phyloP scores from a whole-genome alignment of 1,140 invertebrate species.

The Bombus pascuorum region DNA sequence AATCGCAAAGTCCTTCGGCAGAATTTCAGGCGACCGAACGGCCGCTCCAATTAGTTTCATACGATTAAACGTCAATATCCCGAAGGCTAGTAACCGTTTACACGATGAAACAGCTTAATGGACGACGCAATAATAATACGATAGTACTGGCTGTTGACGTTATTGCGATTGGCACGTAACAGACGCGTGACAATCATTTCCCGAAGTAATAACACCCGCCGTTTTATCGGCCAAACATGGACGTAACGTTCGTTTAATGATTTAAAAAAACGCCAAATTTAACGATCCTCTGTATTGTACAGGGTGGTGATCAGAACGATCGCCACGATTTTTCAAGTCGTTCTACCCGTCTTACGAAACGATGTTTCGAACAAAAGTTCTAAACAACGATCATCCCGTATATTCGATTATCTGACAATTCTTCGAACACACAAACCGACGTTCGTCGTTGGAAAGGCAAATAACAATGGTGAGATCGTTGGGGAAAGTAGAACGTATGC shows the following conservation, averaged over 20 bases:
- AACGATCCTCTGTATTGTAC: not conserved
- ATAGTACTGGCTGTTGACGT: not conserved
- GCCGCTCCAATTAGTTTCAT: conserved; percentile 30
- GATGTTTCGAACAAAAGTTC: no score
- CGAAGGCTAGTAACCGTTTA: conserved; percentile 9
- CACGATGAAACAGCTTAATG: conserved; percentile 33
- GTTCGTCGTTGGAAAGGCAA: no score
- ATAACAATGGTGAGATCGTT: no score
- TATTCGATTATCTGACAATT: no score
- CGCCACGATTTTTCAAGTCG: not conserved
- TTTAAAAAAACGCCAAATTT: not conserved
- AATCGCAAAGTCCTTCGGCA: not conserved
- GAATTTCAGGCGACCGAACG: conserved; percentile 13
- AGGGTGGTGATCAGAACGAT: not conserved
- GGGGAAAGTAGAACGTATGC: not conserved
- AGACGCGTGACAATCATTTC: conserved; percentile 25
- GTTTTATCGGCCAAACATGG: not conserved
- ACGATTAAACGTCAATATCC: conserved; percentile 45
- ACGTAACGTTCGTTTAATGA: not conserved
- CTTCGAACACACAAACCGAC: no score
- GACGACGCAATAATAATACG: conserved; percentile 26
- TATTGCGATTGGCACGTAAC: conserved; percentile 37
- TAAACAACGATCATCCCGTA: no score
- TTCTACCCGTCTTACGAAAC: not conserved
- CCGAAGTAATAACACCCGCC: not conserved